Base-by-base conservation (phyloP, 2,113 vertebrate species). In the Perognathus longimembris region DNA sequence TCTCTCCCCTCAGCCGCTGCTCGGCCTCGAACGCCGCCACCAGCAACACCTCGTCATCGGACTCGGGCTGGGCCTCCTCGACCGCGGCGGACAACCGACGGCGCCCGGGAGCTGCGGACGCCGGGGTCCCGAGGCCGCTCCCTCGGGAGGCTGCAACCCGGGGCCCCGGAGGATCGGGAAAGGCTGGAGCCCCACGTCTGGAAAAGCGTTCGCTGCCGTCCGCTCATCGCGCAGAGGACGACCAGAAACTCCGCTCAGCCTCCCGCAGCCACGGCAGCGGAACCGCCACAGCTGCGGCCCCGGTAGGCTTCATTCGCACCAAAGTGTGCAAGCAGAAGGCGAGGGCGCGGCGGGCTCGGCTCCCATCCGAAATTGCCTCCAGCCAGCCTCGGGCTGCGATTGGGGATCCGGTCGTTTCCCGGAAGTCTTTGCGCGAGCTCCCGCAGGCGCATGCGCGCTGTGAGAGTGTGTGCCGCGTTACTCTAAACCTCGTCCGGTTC, bases 131-230 rank as follows among this genome's bases (percentile, higher is more conserved):
- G 87, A 28, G 57, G 92, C 96, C 97, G 75, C 91, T 97, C 95
- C 66, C 32, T 17, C 87, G 83, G 20, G 93, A 67, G 14, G 61
- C 59, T 22, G 66, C 69, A 24, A 54, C 59, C n/a, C 17, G 82
- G 36, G 24, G 87, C 6, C 32, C 66, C 54, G 3, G 45, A 2
- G 10, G 70, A 22, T 28, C 85, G 90, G 20, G 45, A 81, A 6
- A 95, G 77, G 0, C 95, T 76, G 0, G 93, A 17, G 1, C 99
- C 98, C 99, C 99, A 99, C 0, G 98, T 97, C 97, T 99, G 99
- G 59, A 98, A 99, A 34, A 99, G 96, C 2, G 99, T 99, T 92
- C 96, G 98, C 94, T 99, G 99, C 89, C 98, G 97, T 71, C 98
- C 97, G 80, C 97, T 99, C 99, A 99, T 99, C 81, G 82, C 97